phyloP scores from a whole-genome alignment of 2,888 invertebrate species.

The Patella pellucida region DNA sequence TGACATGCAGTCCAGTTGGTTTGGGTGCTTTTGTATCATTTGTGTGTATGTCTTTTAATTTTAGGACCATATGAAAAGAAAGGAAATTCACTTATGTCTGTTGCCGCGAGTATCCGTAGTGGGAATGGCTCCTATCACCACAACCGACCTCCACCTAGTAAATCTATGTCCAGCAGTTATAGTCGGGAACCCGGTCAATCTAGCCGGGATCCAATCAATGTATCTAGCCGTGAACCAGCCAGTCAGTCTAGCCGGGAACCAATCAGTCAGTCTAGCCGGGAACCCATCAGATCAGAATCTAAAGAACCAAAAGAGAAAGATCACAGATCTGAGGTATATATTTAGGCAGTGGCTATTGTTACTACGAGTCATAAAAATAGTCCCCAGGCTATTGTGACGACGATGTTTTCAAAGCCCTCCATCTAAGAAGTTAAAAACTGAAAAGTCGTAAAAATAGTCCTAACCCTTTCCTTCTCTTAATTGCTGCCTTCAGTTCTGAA shows the following conservation, averaged over 20 bases:
- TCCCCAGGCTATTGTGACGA: too few species aligned
- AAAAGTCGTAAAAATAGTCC: too few species aligned
- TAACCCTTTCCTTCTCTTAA: too few species aligned
- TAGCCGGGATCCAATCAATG: neutral
- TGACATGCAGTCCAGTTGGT: too few species aligned
- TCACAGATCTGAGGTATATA: slow-evolving; percentile 48
- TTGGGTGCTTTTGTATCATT: neutral
- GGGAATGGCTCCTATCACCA: slow-evolving; percentile 2
- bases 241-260: neutral
- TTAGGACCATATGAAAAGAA: neutral
- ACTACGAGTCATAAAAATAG: too few species aligned
- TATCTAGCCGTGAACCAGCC: neutral
- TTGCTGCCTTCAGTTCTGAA: too few species aligned
- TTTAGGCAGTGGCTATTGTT: too few species aligned
- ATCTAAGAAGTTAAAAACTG: too few species aligned
- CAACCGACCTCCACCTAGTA: neutral
- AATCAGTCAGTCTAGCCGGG: neutral
- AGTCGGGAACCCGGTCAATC: neutral
- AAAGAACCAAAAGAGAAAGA: slow-evolving; percentile 36
- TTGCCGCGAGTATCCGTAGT: slow-evolving; percentile 1
- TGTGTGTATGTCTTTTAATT: neutral
- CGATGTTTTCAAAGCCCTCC: too few species aligned
- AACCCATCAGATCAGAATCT: neutral
- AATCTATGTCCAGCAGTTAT: neutral
- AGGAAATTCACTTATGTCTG: slow-evolving; percentile 5